These are phyloP conservation scores for Tachina fera DNA, from an alignment of 2,888 invertebrate species.

Conservation along the genomic window DNA sequence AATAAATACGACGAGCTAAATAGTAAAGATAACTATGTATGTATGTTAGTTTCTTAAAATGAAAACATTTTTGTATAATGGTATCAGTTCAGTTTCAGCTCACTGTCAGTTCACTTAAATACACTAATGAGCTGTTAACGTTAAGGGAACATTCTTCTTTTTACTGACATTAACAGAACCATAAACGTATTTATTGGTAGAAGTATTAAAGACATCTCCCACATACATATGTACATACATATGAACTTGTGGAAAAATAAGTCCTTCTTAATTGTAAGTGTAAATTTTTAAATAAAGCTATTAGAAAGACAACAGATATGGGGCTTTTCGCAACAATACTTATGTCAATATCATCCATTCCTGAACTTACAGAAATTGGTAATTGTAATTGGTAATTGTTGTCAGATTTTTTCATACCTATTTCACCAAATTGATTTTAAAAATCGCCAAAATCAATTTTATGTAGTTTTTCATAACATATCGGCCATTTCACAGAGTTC, in stretches of 20 bases:
- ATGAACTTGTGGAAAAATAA: background rate
- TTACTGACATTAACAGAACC: background rate
- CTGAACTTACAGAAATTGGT: too few relatives aligned
- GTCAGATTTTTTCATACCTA: too few relatives aligned
- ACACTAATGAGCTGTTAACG: conserved; percentile 66
- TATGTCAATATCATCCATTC: too few relatives aligned
- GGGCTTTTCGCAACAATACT: too few relatives aligned
- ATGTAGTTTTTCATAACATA: too few relatives aligned
- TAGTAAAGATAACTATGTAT: background rate
- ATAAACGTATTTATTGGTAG: conserved; percentile 13
- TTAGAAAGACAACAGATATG: background rate
- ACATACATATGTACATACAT: background rate
- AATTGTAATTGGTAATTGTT: too few relatives aligned
- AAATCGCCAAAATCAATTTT: too few relatives aligned
- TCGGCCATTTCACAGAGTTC: too few relatives aligned
- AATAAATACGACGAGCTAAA: conserved; percentile 20
- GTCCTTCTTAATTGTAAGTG: background rate
- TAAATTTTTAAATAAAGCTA: conserved; percentile 24
- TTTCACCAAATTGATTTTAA: too few relatives aligned
- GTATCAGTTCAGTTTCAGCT: background rate
- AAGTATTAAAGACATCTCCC: background rate
- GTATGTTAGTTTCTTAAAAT: background rate
- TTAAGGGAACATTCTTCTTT: conserved; percentile 31
- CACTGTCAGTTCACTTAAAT: conserved; percentile 35
- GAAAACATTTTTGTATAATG: background rate